Conservation (phyloP, 2,797 vertebrate species). For the Premnoplex brunnescens region DNA sequence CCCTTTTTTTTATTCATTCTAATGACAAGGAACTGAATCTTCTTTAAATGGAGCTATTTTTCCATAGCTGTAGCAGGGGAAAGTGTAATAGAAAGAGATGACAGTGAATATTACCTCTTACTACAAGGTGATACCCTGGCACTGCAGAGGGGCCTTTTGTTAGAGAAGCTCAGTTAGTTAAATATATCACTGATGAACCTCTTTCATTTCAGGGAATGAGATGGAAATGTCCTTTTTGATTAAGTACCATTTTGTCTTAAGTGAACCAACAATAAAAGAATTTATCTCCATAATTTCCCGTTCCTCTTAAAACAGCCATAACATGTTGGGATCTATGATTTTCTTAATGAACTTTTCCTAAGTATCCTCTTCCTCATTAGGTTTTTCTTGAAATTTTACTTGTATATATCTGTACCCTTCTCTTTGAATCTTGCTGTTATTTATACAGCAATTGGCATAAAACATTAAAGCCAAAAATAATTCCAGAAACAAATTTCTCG, state of each 20-base stretch:
- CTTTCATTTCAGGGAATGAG: neutral
- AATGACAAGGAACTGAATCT: neutral
- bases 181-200: neutral
- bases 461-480: neutral
- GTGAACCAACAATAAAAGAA: neutral
- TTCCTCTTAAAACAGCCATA: neutral
- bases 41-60: neutral
- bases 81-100: neutral
- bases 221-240: neutral
- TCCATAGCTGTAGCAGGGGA: neutral
- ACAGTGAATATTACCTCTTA: neutral
- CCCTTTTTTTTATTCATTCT: neutral
- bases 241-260: neutral
- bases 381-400: neutral
- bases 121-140: neutral
- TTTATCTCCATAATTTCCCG: neutral
- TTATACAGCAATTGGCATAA: neutral
- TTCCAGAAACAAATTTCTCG: neutral
- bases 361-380: neutral
- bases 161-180: neutral
- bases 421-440: neutral
- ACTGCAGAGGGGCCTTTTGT: neutral
- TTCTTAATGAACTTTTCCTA: neutral
- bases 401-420: neutral
- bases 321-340: neutral